Base-by-base conservation (phyloP, 2,113 vertebrate genomes). In the Oophaga pumilio region DNA sequence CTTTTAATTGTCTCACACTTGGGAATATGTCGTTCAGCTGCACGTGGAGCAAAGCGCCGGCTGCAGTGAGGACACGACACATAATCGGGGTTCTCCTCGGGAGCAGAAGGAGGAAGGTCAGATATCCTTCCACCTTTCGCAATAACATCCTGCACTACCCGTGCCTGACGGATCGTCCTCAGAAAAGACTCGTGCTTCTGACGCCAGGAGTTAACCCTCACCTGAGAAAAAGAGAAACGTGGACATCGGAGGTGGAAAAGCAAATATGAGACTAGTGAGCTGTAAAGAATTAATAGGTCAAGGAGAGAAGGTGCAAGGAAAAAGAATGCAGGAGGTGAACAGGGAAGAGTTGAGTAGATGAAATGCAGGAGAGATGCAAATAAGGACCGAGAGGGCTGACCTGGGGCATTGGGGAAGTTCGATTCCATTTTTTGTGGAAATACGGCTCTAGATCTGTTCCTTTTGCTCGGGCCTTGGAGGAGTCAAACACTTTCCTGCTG, bases 401-500 rank as follows among this genome's bases (percentile, higher is more conserved):
- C 90, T 90, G 68, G 69, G 73, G 62, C 26, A 73, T 95, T 96
- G 93, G 43, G 92, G 91, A 78, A 50, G 50, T 76, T 85, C 86
- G 84, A 62, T 88, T 90, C 62, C 68, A 82, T 24, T 95, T 96
- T 87, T 74, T 89, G 89, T 94, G 94, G 89, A 93, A 91, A 89
- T 91, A 97, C 28, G 93, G 82, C 87, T 97, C 96, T 52, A 96
- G 56, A 8, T 93, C 93, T 0, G 97, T 96, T 89, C 96, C 97
- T 77, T 94, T 96, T 62, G 92, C 93, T 87, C 97, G 94, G 80
- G 95, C 91, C 73, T 82, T 90, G 1, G 90, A 95, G 11, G 94
- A 96, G 90, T 97, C 94, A 85, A 95, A 98, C 53, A 94, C 94
- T 90, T 94, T 94, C 76, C 95, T 95, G 18, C 90, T 94, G 10